Evolutionary conservation across 1,140 invertebrate species (phyloP).

Genomic region (Lepidotrigona ventralis): DNA sequence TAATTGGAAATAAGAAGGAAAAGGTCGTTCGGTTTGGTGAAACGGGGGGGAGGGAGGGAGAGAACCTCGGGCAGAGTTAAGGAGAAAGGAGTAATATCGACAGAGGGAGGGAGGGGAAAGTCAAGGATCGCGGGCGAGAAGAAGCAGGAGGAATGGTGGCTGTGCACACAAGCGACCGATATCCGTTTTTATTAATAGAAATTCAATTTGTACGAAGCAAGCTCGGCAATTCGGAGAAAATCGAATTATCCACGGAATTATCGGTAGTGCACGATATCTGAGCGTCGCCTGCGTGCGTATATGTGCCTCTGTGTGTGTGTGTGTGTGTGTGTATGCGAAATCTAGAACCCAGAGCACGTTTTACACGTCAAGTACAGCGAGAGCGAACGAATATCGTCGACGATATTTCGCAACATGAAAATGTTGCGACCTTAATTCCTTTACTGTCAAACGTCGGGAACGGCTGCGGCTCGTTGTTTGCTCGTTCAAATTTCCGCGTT

Average conservation of each 20-base stretch:
- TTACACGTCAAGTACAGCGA: slow-evolving; percentile 41
- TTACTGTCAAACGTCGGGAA: neutral
- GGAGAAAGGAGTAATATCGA: slow-evolving; percentile 17
- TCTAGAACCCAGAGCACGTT: slow-evolving; percentile 26
- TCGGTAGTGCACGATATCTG: slow-evolving; percentile 58
- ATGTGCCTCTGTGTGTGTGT: neutral
- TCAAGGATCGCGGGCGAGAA: neutral
- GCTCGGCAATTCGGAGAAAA: slow-evolving; percentile 68
- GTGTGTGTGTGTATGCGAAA: slow-evolving; percentile 11
- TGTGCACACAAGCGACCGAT: slow-evolving; percentile 61
- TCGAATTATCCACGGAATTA: slow-evolving; percentile 72
- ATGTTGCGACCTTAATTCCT: slow-evolving; percentile 16
- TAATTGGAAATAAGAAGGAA: slow-evolving; percentile 35
- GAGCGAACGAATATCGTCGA: slow-evolving; percentile 39
- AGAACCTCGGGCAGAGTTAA: neutral
- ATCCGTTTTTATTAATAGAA: slow-evolving; percentile 74
- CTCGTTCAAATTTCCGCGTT: neutral
- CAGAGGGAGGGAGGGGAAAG: neutral
- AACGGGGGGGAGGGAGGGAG: too few relatives aligned
- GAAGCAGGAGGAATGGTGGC: neutral
- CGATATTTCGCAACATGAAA: slow-evolving; percentile 38
- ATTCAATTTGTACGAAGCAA: slow-evolving; percentile 70
- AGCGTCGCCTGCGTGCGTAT: neutral
- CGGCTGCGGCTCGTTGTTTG: neutral
- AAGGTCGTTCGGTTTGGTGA: neutral